These are phyloP conservation scores for Pammene aurita DNA, from an alignment of 2,888 invertebrate genomes.

Conservation along the genomic window DNA sequence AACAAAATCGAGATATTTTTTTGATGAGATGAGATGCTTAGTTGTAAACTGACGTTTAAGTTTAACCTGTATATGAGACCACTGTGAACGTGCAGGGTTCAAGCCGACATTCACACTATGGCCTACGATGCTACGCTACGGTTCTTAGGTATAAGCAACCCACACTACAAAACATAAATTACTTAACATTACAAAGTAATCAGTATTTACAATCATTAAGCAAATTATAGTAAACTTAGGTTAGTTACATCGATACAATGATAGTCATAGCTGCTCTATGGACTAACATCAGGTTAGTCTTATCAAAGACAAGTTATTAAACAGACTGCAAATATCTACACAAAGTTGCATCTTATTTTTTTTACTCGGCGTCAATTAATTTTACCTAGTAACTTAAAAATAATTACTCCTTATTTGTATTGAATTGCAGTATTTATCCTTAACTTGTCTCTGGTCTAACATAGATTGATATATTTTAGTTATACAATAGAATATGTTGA, in stretches of 20 bases:
- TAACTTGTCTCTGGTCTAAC: not conserved
- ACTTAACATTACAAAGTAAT: conserved; percentile 56
- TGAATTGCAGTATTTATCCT: not conserved
- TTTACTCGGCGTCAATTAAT: not conserved
- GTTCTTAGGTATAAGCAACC: conserved; percentile 57
- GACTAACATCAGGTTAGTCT: conserved; percentile 10
- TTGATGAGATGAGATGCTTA: too few relatives aligned
- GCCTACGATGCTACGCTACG: conserved; percentile 47
- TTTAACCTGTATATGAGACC: conserved; percentile 46
- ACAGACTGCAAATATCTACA: not conserved
- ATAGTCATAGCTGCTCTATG: conserved; percentile 21
- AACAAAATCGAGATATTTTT: too few relatives aligned
- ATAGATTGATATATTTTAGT: conserved; percentile 19
- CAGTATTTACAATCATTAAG: conserved; percentile 66
- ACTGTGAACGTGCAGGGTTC: conserved; percentile 39
- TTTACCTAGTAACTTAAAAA: not conserved
- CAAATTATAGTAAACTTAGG: conserved; percentile 12
- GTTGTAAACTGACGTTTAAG: conserved; percentile 19
- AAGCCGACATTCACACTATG: conserved; percentile 22
- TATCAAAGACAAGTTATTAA: not conserved
- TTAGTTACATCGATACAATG: conserved; percentile 24
- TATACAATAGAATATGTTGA: conserved; percentile 9
- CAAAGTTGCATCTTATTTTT: not conserved
- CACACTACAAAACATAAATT: conserved; percentile 69
- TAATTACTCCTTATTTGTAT: not conserved